Evolutionary conservation across 2,888 invertebrate genomes (phyloP).

Genomic region (Diploptera punctata): DNA sequence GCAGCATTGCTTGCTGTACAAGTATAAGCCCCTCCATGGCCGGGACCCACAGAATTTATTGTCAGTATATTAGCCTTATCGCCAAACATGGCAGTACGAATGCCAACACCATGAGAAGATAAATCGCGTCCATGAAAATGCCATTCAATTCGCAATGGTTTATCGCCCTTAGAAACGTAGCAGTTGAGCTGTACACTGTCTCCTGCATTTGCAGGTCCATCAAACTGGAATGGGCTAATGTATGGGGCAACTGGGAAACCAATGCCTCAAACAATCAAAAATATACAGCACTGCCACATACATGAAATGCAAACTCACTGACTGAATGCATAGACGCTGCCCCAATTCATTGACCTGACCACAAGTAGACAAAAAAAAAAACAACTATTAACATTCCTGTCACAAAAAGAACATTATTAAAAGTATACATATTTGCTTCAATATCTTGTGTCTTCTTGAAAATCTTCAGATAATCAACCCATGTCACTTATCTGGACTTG

Average conservation of each 20-base stretch:
- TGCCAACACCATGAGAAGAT: constrained; percentile 49
- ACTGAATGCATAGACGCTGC: constrained; percentile 14
- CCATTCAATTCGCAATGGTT: constrained; percentile 48
- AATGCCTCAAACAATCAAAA: constrained; percentile 32
- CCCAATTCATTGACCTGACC: constrained; percentile 12
- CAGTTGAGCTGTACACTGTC: constrained; percentile 51
- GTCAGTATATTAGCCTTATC: constrained; percentile 54
- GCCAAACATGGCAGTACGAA: constrained; percentile 52
- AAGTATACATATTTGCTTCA: too few species aligned
- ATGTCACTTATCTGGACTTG: constrained; percentile 8
- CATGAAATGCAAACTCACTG: constrained; percentile 11
- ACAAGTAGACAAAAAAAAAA: constrained; percentile 6
- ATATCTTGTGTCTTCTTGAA: not conserved
- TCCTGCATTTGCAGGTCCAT: constrained; percentile 52
- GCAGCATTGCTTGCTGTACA: constrained; percentile 77
- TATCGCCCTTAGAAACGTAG: constrained; percentile 51
- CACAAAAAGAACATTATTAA: not conserved
- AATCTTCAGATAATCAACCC: not conserved
- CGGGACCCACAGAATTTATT: constrained; percentile 45
- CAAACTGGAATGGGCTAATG: constrained; percentile 50
- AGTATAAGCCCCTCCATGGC: constrained; percentile 68
- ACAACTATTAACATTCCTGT: constrained; percentile 7
- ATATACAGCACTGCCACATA: constrained; percentile 17
- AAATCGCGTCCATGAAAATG: constrained; percentile 47
- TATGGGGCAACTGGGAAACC: constrained; percentile 45